Evolutionary conservation across 2,113 vertebrate species (phyloP), one percentile per base, ranked within the genome.

Genomic region (Gila orcuttii): DNA sequence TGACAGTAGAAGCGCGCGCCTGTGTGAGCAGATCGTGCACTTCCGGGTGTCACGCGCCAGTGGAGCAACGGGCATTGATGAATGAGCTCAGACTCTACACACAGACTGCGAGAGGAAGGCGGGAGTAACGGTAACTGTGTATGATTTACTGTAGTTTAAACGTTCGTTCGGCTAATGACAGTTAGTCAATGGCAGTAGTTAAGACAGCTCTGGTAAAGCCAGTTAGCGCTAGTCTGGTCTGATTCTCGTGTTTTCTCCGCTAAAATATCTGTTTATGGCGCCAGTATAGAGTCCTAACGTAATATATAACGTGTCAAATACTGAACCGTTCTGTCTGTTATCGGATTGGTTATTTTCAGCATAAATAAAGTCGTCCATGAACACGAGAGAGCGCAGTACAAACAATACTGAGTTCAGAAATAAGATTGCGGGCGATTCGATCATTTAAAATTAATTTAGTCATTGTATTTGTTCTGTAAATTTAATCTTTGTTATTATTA

Each of bases 1-100:
- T 13, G n/a, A 5, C 50, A 52, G 0, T 52, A 52, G 55, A 21
- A 57, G 28, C 15, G 25, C 60, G 60, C n/a, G 64, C 2, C 6
- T 33, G 28, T 33, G 28, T 19, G 28, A 57, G 55, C 55, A 57
- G 17, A 28, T 66, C 25, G 62, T 31, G 62, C 13, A 15, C 62
- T 36, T 69, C 66, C 33, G 31, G 66, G 66, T 69, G 66, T 36
- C 17, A 21, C 55, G 66, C 66, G 66, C 66, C 66, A 69, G 66
- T 31, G 31, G 31, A 69, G 66, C 31, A 69, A 33, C 31, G 12
- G 31, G 3, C 66, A 69, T 69, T 69, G 66, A 36, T 33, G 31
- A 33, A 19, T 17, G 25, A 8, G 60, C 6, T 6, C 64, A 11
- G 12, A 4, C n/a, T 64, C n/a, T 62, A 1, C 2, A 57, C 6